Base-by-base conservation (phyloP, 2,888 invertebrate genomes). In the Pteria penguin region DNA sequence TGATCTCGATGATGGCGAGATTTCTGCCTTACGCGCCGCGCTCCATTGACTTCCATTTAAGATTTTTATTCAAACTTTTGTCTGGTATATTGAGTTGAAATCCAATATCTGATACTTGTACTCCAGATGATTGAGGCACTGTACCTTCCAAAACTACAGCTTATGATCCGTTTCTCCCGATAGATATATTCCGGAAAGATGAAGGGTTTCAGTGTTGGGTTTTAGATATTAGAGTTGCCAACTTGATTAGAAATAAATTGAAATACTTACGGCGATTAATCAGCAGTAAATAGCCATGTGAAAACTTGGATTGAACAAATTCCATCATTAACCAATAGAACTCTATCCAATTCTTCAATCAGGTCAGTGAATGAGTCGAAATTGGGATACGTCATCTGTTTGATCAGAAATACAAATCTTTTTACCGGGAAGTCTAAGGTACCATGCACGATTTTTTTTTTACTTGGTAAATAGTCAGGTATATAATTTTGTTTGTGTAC, bases 161-260 rank as follows among this genome's bases (percentile, higher is more conserved):
- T 60, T 60, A 26, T 60, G 60, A 60, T 60, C 60, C 27, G 27
- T n/a, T 29, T 24, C 60, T 29, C 14, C 27, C 5, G 22, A 24
- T 26, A 27, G 22, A 24, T 29, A 27, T 26, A 18, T 26, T 26
- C 11, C 22, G 27, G 27, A 18, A 27, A 60, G 60, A 60, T 60
- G 60, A 60, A 60, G 26, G 27, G 60, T 60, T 29, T 60, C 60
- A 18, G 27, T 26, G 24, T 29, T 29, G 4, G 22, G 60, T 60
- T 60, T 14, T 22, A 68, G 68, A 68, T 52, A 68, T 55, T 54
- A 68, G 22, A 22, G 32, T 57, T 68, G 68, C 68, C 68, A 68
- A 68, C 45, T 57, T 68, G 68, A 68, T 68, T 68, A 68, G 68
- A 68, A 68, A 52, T 68, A 68, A 68, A 68, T 68, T 68, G 68